These are phyloP conservation scores for Dysmachus trigonus DNA, from an alignment of 2,888 invertebrate genomes.

Conservation along the genomic window DNA sequence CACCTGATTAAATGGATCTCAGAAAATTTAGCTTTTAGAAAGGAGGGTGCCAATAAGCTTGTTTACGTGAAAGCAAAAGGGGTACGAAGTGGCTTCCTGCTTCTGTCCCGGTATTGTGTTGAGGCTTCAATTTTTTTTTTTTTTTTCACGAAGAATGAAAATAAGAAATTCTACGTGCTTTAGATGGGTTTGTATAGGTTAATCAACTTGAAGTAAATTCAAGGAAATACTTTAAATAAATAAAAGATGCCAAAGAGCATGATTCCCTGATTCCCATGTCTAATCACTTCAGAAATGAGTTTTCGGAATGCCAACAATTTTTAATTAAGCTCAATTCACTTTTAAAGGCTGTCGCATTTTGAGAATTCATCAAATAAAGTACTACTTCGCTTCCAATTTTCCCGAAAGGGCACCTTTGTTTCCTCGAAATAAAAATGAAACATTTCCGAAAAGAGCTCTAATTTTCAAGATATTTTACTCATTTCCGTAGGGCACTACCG, in stretches of 20 bases:
- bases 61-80: neutral
- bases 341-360: neutral
- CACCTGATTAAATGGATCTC: neutral
- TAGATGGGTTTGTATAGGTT: neutral
- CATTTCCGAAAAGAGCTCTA: neutral
- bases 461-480: neutral
- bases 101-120: neutral
- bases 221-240: neutral
- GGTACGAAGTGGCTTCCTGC: neutral
- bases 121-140: neutral
- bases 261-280: neutral
- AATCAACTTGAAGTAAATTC: neutral
- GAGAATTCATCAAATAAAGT: neutral
- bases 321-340: neutral
- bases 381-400: neutral
- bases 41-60: neutral
- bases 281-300: neutral
- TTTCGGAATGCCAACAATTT: neutral
- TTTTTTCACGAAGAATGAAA: no score
- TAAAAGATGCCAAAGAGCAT: neutral
- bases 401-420: neutral
- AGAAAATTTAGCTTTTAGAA: neutral
- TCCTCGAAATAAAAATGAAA: neutral
- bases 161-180: neutral
- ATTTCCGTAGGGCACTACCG: neutral